Base-by-base conservation (phyloP, 2,797 vertebrate genomes). In the Sebastiscus tertius region DNA sequence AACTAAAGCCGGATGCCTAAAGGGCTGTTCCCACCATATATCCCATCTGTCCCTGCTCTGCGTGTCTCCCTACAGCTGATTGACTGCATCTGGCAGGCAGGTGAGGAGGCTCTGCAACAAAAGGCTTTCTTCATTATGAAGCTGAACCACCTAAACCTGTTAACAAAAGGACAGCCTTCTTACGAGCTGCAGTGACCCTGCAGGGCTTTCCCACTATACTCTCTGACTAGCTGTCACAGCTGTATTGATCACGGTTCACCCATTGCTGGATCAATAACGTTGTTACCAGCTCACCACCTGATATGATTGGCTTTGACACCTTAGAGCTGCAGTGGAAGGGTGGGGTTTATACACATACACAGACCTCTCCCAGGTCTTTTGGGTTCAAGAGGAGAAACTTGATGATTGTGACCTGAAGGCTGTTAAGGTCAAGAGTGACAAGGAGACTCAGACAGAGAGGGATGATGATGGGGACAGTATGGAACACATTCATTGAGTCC, bases 301-400 rank as follows among this genome's bases (percentile, higher is more conserved):
- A 93, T 89, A 87, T 55, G 70, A 90, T 75, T 36, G 74, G 49
- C 58, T 88, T 86, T 82, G 73, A 90, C 83, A 86, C 79, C 82
- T 82, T 84, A 27, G 67, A 69, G 72, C 64, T 85, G 42, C 69
- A 74, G 66, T 49, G 68, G 39, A 74, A 76, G 61, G 75, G 69
- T 6, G 46, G 27, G 42, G 64, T 70, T 70, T 68, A 56, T n/a
- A 74, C 24, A 65, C 29, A 62, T 14, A 36, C 8, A 36, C 13
- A 24, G n/a, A 65, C 42, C 42, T 16, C 26, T 39, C 62, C 36
- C 26, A 26, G 4, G 71, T 26, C 24, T 14, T 59, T 39, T 26
- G 14, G 22, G 1, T 36, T 33, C 12, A 66, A 49, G 5, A 1
- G 11, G 34, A 46, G 80, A 62, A 73, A 78, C 66, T 18, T 72